Percentiles rank a stretch among this genome's conserved stretches.
These are phyloP conservation scores for Mechanitis mazaeus DNA, from an alignment of 2,888 invertebrate genomes.

Conservation along the genomic window DNA sequence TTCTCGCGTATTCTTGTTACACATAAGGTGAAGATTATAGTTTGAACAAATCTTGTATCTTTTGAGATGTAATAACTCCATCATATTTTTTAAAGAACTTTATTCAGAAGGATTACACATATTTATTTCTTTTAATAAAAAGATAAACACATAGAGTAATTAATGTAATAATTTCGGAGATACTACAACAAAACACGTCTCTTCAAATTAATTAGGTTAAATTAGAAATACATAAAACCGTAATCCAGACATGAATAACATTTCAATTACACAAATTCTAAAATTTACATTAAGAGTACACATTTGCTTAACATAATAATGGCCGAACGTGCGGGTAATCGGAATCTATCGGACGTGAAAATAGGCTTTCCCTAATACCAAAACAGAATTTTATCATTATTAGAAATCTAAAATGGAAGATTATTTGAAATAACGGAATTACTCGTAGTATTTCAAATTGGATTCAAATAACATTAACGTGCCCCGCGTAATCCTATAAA, in stretches of 20 bases:
- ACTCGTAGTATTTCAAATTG: constrained; percentile 42
- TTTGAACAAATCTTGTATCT: background rate
- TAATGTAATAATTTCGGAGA: too few species aligned
- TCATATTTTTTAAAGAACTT: too few species aligned
- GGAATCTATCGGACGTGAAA: constrained; percentile 29
- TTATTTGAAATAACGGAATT: constrained; percentile 36
- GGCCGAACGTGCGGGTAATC: constrained; percentile 24
- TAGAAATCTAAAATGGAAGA: constrained; percentile 36
- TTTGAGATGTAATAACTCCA: too few species aligned
- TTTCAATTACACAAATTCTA: constrained; percentile 13
- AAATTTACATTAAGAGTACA: constrained; percentile 19
- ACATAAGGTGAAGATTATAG: background rate
- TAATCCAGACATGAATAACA: constrained; percentile 10
- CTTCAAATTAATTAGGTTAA: background rate
- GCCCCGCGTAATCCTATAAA: constrained; percentile 50
- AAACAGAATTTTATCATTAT: constrained; percentile 36
- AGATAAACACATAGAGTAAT: too few species aligned
- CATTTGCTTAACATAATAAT: constrained; percentile 25
- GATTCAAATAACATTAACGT: constrained; percentile 53
- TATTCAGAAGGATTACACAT: too few species aligned
- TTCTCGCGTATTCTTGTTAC: background rate
- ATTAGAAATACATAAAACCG: constrained; percentile 7
- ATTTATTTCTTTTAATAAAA: too few species aligned
- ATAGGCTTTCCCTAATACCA: constrained; percentile 29
- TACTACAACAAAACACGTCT: background rate